phyloP scores from a whole-genome alignment of 2,797 vertebrate genomes.

The Phoeniculus purpureus region DNA sequence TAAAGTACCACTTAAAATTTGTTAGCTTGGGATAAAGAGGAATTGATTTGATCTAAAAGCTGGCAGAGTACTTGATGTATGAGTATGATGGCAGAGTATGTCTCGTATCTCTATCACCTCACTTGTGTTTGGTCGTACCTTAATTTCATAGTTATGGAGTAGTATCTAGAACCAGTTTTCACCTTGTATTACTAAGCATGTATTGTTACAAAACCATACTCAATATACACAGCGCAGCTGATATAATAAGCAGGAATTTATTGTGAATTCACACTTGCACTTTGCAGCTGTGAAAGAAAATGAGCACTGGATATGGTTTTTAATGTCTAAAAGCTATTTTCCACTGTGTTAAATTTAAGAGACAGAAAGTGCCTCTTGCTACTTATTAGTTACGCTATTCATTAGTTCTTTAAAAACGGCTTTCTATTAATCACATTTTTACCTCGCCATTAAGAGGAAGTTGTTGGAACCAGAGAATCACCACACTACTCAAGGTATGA shows the following conservation, averaged over 20 bases:
- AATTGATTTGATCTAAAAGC: background rate
- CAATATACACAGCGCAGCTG: background rate
- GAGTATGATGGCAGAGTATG: background rate
- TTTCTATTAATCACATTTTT: constrained; percentile 70
- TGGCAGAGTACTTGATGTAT: background rate
- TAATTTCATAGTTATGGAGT: background rate
- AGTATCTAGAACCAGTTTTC: background rate
- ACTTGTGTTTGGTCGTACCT: background rate
- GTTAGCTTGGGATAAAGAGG: background rate
- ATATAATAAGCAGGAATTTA: background rate
- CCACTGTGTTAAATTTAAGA: constrained; percentile 29
- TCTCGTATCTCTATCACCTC: background rate
- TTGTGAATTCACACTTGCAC: background rate
- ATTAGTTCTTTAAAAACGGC: constrained; percentile 55
- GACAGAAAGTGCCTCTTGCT: background rate
- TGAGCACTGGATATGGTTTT: background rate
- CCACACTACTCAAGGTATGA: background rate
- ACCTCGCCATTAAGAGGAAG: constrained; percentile 56
- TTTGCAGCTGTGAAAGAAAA: background rate
- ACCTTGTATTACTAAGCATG: rapidly evolving
- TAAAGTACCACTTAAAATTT: background rate
- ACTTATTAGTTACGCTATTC: constrained; percentile 44
- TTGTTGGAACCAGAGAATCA: constrained; percentile 55
- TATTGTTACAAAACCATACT: background rate
- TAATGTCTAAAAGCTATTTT: constrained; percentile 36